phyloP scores from a whole-genome alignment of 2,888 invertebrate species.

The Brenthis ino region DNA sequence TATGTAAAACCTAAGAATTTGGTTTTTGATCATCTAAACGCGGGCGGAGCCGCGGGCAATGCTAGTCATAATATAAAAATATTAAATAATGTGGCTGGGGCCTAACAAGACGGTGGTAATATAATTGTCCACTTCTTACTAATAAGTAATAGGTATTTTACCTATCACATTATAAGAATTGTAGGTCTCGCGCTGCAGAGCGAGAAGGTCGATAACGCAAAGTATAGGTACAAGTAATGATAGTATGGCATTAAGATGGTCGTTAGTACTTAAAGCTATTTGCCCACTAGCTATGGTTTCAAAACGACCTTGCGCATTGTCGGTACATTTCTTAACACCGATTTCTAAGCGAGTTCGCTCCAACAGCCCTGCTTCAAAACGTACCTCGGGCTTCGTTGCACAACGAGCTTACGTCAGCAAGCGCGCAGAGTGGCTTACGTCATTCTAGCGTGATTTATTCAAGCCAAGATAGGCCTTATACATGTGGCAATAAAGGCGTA shows the following conservation, averaged over 20 bases:
- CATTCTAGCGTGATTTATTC: conserved; percentile 68
- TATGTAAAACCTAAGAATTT: no score
- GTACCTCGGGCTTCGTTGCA: conserved; percentile 79
- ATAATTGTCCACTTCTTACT: conserved; percentile 5
- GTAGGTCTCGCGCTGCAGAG: conserved; percentile 12
- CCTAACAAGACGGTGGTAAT: neutral
- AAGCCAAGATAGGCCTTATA: conserved; percentile 65
- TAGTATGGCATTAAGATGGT: conserved; percentile 21
- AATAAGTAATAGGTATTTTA: neutral
- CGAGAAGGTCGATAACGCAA: conserved; percentile 21
- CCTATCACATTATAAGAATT: conserved; percentile 9
- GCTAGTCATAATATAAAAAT: neutral
- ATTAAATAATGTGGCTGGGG: neutral
- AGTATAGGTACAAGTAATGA: conserved; percentile 22
- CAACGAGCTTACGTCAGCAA: conserved; percentile 82
- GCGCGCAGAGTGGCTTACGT: conserved; percentile 79
- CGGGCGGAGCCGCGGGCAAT: no score
- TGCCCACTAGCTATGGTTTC: conserved; percentile 44
- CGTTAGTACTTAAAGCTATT: conserved; percentile 28
- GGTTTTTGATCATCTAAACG: no score
- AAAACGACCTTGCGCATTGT: conserved; percentile 66
- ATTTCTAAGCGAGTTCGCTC: conserved; percentile 78
- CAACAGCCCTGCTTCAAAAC: conserved; percentile 75
- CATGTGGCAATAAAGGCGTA: conserved; percentile 52
- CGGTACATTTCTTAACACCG: conserved; percentile 73